These are phyloP conservation scores for Colinus virginianus DNA, from an alignment of 2,113 vertebrate genomes.

Conservation along the genomic window DNA sequence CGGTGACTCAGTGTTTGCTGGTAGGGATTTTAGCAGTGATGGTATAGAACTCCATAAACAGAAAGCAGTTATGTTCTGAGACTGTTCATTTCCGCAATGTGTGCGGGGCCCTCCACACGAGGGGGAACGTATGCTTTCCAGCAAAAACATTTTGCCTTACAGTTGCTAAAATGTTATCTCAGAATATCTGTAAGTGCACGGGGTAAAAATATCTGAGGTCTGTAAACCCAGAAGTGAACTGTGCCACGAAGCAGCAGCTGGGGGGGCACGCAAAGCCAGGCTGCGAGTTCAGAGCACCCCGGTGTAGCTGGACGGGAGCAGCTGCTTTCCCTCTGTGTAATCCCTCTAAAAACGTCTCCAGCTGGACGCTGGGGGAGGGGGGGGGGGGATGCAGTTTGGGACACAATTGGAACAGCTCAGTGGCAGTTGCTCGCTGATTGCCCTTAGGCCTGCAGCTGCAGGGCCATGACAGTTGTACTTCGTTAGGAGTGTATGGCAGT, in stretches of 20 bases:
- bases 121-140: background rate
- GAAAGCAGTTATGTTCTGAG: background rate
- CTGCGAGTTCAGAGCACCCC: too few relatives aligned
- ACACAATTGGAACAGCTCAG: background rate
- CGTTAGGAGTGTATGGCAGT: fast-evolving
- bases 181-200: background rate
- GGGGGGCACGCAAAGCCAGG: background rate
- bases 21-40: fast-evolving
- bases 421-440: background rate
- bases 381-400: background rate
- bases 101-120: background rate
- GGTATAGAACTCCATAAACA: background rate
- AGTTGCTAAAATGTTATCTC: background rate
- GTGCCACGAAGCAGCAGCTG: background rate
- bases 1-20: background rate
- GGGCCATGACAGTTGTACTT: background rate
- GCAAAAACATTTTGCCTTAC: background rate
- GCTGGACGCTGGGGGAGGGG: background rate
- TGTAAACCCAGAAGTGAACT: background rate
- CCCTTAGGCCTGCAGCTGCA: background rate
- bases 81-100: background rate
- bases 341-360: background rate
- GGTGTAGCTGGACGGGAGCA: background rate
- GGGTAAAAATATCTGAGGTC: background rate
- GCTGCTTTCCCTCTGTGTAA: background rate